phyloP scores from a whole-genome alignment of 2,888 invertebrate genomes.

The Abrostola tripartita region DNA sequence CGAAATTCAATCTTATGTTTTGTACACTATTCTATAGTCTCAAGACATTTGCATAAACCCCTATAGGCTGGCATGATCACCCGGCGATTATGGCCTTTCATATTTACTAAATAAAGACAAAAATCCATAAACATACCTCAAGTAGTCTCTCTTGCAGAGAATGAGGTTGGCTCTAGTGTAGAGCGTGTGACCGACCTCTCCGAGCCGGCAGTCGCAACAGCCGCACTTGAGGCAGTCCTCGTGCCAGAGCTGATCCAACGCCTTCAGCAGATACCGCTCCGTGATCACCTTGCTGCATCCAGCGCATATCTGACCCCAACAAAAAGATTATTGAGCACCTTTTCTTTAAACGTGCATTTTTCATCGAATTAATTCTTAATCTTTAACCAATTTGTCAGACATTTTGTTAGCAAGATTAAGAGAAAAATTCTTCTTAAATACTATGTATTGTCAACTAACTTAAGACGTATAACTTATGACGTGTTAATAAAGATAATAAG shows the following conservation, averaged over 20 bases:
- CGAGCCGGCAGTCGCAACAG: conserved; percentile 98
- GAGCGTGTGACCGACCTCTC: conserved; percentile 98
- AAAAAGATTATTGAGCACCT: background rate
- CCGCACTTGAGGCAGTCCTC: conserved; percentile 99
- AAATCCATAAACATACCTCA: conserved; percentile 90
- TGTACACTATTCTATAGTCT: too few species aligned
- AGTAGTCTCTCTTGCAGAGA: conserved; percentile 98
- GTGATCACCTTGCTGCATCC: conserved; percentile 98
- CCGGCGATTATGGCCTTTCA: too few species aligned
- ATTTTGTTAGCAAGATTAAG: background rate
- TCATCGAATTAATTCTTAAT: background rate
- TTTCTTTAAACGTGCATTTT: too few species aligned
- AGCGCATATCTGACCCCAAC: conserved; percentile 92
- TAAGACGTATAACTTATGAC: too few species aligned
- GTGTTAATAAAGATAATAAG: background rate
- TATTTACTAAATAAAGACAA: background rate
- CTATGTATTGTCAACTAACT: too few species aligned
- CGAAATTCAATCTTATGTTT: too few species aligned
- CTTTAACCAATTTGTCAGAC: background rate
- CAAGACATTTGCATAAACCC: too few species aligned
- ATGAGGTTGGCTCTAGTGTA: conserved; percentile 98
- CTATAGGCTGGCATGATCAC: too few species aligned
- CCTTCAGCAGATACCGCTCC: conserved; percentile 96
- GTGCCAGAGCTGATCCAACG: conserved; percentile 98
- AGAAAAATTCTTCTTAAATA: background rate